Evolutionary conservation across 2,797 vertebrate species (phyloP).

Genomic region (Vireo griseus): DNA sequence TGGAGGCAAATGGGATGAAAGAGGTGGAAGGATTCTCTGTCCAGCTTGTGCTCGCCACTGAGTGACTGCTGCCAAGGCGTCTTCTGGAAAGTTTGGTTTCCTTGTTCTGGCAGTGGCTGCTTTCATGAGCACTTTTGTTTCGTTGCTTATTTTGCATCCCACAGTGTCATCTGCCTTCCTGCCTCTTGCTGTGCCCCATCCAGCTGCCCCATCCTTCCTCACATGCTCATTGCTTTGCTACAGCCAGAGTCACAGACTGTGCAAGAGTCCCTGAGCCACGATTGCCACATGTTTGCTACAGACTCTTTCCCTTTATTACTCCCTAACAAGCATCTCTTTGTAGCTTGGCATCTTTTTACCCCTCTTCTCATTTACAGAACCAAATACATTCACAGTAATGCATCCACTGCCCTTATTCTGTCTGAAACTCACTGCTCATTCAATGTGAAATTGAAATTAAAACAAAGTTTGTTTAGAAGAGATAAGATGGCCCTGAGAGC

Average conservation of each 20-base stretch:
- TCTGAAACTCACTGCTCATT: not conserved
- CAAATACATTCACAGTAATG: not conserved
- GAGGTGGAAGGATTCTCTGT: not conserved
- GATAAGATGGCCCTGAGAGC: not conserved
- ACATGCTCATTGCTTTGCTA: not conserved
- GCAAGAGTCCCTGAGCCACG: not conserved
- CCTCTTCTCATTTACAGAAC: not conserved
- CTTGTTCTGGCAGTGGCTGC: not conserved
- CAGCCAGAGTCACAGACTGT: not conserved
- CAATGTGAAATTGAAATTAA: not conserved
- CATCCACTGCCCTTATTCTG: not conserved
- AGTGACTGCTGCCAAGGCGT: accelerated
- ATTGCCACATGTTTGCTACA: not conserved
- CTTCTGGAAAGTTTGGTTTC: not conserved
- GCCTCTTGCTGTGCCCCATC: not conserved
- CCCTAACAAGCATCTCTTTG: not conserved
- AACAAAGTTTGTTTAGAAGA: not conserved
- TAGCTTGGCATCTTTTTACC: not conserved
- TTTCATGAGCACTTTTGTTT: not conserved
- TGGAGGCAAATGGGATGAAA: not conserved
- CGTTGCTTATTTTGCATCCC: not conserved
- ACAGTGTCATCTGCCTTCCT: not conserved
- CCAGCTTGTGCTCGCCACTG: not conserved
- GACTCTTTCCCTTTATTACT: not conserved
- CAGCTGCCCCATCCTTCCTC: not conserved